Base-by-base conservation (phyloP, 2,113 vertebrate genomes). In the Notarius quadriscutis region DNA sequence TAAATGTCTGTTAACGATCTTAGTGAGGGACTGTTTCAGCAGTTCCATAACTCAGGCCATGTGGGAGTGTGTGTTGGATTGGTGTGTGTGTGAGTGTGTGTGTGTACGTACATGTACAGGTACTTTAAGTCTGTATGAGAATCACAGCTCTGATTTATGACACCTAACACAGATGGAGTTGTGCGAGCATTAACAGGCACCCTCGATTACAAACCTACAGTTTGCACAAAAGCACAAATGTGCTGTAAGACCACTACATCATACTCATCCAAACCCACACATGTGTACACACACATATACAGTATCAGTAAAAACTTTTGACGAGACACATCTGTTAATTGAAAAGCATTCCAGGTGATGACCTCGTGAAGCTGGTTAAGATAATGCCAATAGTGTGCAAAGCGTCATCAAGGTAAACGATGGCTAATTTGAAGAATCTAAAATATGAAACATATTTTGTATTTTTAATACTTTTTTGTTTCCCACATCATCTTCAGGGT, bases 71-170 rank as follows among this genome's bases (percentile, higher is more conserved):
- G 60, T 34, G 62, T 22, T 51, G 50, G 62, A 63, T 63, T 48
- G 34, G 74, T 86, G 48, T 79, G 60, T 67, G 58, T 55, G 7
- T 55, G 22, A 63, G 55, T 18, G 30, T 62, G 69, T 57, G n/a
- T n/a, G 58, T 84, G 81, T 79, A 81, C 62, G 41, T 55, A 34
- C 8, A 80, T 41, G 62, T 86, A 80, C 74, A 63, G 50, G 48
- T 53, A 63, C 65, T 69, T 69, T 55, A 53, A 15, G 14, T 55
- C 34, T 51, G 50, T 84, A n/a, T 50, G n/a, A 71, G 82, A 84
- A 69, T 84, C 63, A 71, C 15, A 20, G 82, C 65, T 51, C n/a
- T 84, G 81, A 83, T 83, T 83, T 67, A 83, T 67, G 60, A 83
- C 7, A 2, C 41, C 81, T 65, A 83, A 63, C 60, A 51, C 58